These are phyloP conservation scores for Crossocerus cetratus DNA, from an alignment of 2,888 invertebrate genomes.

Conservation along the genomic window DNA sequence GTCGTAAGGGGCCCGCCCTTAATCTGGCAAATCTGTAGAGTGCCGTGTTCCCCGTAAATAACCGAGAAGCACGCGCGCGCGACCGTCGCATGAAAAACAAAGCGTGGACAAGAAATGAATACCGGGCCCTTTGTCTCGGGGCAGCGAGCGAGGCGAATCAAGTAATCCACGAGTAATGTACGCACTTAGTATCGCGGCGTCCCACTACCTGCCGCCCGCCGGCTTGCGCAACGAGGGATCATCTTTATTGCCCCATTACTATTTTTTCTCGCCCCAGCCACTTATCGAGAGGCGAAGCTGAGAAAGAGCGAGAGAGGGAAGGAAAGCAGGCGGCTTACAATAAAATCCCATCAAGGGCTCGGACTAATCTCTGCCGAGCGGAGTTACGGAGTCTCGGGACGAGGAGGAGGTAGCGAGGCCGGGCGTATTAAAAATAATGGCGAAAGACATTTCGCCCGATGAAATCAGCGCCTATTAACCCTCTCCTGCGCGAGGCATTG, in stretches of 20 bases:
- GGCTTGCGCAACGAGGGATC: not conserved
- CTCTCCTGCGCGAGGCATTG: not conserved
- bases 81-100: conserved; percentile 54
- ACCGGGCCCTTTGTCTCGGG: conserved; percentile 33
- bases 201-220: not conserved
- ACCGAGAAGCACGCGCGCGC: conserved; percentile 37
- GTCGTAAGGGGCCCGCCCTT: conserved; percentile 56
- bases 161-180: conserved; percentile 29
- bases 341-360: not conserved
- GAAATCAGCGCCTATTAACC: conserved; percentile 15
- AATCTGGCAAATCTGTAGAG: conserved; percentile 63
- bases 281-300: not conserved
- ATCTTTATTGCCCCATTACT: not conserved
- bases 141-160: conserved; percentile 29
- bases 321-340: not conserved
- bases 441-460: not conserved
- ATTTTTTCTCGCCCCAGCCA: no score
- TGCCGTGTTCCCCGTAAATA: conserved; percentile 59
- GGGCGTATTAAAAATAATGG: not conserved
- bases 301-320: not conserved
- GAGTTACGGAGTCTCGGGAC: not conserved
- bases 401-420: no score
- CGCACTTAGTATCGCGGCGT: not conserved
- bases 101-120: conserved; percentile 54
- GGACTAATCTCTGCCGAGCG: not conserved